Conservation (phyloP, 2,797 vertebrate species). For the Sparidentex hasta region DNA sequence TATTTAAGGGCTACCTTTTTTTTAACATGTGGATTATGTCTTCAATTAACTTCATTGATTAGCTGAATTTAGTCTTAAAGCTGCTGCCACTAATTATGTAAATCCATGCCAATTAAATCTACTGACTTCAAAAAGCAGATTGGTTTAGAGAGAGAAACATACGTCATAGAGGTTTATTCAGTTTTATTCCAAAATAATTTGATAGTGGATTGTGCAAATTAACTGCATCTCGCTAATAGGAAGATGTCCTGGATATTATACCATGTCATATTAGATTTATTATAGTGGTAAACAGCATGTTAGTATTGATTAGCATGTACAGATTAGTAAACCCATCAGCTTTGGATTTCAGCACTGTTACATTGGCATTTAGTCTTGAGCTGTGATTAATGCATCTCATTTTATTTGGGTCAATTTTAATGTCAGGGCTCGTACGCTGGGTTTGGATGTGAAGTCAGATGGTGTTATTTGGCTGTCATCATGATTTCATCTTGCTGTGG, state of each 20-base stretch:
- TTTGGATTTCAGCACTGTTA: slow-evolving; percentile 11
- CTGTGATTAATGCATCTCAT: slow-evolving; percentile 38
- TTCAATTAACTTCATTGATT: neutral
- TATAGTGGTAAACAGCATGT: neutral
- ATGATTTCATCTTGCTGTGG: slow-evolving; percentile 51
- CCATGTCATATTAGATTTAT: neutral
- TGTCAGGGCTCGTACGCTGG: slow-evolving; percentile 18
- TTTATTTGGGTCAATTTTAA: slow-evolving; percentile 36
- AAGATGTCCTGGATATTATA: neutral
- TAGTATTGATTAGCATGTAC: slow-evolving; percentile 7
- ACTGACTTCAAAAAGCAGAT: slow-evolving; percentile 4
- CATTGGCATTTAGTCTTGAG: slow-evolving; percentile 12
- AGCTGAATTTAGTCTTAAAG: neutral
- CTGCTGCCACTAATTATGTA: neutral
- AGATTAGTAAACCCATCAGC: slow-evolving; percentile 24
- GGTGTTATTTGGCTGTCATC: slow-evolving; percentile 55
- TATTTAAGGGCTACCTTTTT: neutral
- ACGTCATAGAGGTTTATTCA: neutral
- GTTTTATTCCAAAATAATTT: neutral
- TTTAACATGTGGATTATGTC: neutral
- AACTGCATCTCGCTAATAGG: neutral
- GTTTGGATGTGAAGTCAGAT: slow-evolving; percentile 44
- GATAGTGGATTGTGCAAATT: neutral
- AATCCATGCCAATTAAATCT: neutral
- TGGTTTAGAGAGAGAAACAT: neutral